phyloP scores from a whole-genome alignment of 2,797 vertebrate species.

The Clangula hyemalis region DNA sequence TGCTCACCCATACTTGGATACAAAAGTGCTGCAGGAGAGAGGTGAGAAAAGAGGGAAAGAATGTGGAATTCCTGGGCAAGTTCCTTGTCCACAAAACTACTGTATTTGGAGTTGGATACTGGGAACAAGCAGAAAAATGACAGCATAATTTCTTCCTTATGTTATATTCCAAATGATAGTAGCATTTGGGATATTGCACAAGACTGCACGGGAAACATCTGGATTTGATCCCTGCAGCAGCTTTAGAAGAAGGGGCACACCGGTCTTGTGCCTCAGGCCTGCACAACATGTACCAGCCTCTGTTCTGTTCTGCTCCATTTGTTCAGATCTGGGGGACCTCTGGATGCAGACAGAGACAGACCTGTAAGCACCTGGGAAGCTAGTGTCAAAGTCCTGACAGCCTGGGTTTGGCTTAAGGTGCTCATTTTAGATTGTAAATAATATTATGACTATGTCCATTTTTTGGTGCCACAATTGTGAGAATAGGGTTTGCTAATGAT shows the following conservation, averaged over 20 bases:
- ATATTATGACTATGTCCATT: neutral
- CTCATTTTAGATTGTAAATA: neutral
- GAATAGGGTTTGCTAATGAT: neutral
- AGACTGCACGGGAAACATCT: neutral
- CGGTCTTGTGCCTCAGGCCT: fast-evolving
- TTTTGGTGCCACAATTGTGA: neutral
- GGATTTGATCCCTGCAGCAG: neutral
- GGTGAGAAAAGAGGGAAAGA: neutral
- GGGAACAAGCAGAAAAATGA: fast-evolving
- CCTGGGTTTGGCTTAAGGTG: neutral
- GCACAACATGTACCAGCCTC: neutral
- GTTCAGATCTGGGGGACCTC: fast-evolving
- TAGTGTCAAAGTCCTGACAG: neutral
- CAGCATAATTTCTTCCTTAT: neutral
- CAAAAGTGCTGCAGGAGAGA: neutral
- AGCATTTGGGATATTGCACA: neutral
- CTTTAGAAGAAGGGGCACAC: neutral
- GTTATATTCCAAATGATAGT: neutral
- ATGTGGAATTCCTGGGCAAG: fast-evolving
- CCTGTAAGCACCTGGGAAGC: neutral
- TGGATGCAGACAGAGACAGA: neutral
- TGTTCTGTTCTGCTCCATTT: neutral
- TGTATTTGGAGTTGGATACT: neutral
- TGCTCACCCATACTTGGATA: neutral
- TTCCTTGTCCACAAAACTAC: neutral